phyloP scores from a whole-genome alignment of 2,113 vertebrate species.

The Megaceryle torquata region DNA sequence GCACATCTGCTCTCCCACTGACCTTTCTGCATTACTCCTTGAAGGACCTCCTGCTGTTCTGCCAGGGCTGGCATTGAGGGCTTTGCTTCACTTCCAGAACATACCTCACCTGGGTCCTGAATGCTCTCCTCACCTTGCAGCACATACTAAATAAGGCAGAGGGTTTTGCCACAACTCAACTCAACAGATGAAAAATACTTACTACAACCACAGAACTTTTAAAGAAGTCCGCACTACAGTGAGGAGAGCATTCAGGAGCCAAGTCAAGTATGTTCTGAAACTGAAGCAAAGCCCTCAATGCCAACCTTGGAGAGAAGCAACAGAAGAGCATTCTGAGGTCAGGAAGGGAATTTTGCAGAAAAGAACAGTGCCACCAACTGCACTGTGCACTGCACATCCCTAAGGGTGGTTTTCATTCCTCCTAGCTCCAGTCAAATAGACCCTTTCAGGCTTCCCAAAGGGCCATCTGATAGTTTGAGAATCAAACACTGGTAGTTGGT shows the following conservation, averaged over 20 bases:
- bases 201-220: background rate
- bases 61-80: background rate
- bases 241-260: too few relatives aligned
- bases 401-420: background rate
- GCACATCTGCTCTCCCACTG: background rate
- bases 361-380: background rate
- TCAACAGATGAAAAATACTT: background rate
- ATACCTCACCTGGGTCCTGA: background rate
- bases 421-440: rapidly evolving
- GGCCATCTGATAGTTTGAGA: background rate
- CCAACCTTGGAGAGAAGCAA: background rate
- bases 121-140: background rate
- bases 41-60: background rate
- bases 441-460: background rate
- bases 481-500: background rate
- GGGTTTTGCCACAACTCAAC: background rate
- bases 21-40: background rate
- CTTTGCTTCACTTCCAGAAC: background rate
- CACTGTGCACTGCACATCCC: background rate
- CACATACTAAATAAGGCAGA: background rate
- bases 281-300: background rate
- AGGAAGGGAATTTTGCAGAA: background rate
- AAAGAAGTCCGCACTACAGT: background rate
- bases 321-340: background rate
- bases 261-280: background rate